These are phyloP conservation scores for Branchellion lobata DNA, from an alignment of 2,888 invertebrate genomes.

Conservation along the genomic window DNA sequence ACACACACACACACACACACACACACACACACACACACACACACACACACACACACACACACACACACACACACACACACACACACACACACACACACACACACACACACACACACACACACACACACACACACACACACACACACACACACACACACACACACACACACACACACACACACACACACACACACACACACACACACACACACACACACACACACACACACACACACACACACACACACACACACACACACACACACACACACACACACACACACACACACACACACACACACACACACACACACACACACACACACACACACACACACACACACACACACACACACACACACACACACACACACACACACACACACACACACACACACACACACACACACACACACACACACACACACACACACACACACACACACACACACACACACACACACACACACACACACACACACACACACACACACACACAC, in stretches of 20 bases:
- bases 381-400: conserved; percentile 21
- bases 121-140: neutral
- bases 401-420: conserved; percentile 25
- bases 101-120: neutral
- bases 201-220: neutral
- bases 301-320: no score
- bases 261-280: no score
- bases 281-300: no score
- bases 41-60: neutral
- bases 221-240: conserved; percentile 1
- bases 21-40: conserved; percentile 22
- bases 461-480: conserved; percentile 15
- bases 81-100: neutral
- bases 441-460: conserved; percentile 25
- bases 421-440: neutral
- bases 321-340: neutral
- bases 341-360: conserved; percentile 15
- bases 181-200: neutral
- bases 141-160: neutral
- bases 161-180: neutral
- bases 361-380: conserved; percentile 6
- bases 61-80: neutral
- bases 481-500: conserved; percentile 13
- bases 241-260: neutral
- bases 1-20: conserved; percentile 1